phyloP scores from a whole-genome alignment of 2,797 vertebrate species.

The Aeoliscus strigatus region DNA sequence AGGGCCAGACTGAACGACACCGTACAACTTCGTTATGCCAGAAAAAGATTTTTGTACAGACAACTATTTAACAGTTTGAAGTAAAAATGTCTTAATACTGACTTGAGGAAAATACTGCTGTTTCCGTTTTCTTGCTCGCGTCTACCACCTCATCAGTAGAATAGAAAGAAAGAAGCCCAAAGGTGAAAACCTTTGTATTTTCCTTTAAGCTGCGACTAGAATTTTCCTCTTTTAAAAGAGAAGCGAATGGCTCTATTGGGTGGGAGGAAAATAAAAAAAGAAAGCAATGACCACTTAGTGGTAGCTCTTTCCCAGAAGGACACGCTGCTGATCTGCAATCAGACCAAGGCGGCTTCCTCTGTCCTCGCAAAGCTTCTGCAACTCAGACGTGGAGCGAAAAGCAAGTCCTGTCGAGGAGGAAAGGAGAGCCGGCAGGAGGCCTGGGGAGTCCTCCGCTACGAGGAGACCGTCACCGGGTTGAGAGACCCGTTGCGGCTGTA shows the following conservation, averaged over 20 bases:
- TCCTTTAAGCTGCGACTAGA: slow-evolving; percentile 55
- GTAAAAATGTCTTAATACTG: slow-evolving; percentile 75
- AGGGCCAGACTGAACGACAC: slow-evolving; percentile 45
- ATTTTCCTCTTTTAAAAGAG: slow-evolving; percentile 69
- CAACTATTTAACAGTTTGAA: slow-evolving; percentile 54
- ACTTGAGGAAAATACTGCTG: slow-evolving; percentile 56
- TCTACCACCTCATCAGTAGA: slow-evolving; percentile 16
- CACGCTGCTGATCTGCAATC: slow-evolving; percentile 49
- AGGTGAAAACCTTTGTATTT: slow-evolving; percentile 44
- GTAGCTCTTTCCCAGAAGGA: slow-evolving; percentile 60
- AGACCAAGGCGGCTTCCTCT: slow-evolving; percentile 51
- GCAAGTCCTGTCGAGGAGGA: slow-evolving; percentile 55
- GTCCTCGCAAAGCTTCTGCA: slow-evolving; percentile 54
- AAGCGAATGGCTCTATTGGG: slow-evolving; percentile 68
- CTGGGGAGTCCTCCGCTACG: slow-evolving; percentile 73
- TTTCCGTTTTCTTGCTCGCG: slow-evolving; percentile 20
- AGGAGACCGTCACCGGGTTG: slow-evolving; percentile 92
- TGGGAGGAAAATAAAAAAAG: slow-evolving; percentile 25
- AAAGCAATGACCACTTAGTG: slow-evolving; percentile 65
- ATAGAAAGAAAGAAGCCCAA: slow-evolving; percentile 37
- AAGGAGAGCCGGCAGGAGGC: slow-evolving; percentile 39
- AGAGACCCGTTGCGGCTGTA: slow-evolving; percentile 89
- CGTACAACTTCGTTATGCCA: slow-evolving; percentile 37
- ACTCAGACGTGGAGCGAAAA: slow-evolving; percentile 46
- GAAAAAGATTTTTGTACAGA: slow-evolving; percentile 45